Evolutionary conservation across 2,888 invertebrate genomes (phyloP).

Genomic region (Drosophila stalkeri): DNA sequence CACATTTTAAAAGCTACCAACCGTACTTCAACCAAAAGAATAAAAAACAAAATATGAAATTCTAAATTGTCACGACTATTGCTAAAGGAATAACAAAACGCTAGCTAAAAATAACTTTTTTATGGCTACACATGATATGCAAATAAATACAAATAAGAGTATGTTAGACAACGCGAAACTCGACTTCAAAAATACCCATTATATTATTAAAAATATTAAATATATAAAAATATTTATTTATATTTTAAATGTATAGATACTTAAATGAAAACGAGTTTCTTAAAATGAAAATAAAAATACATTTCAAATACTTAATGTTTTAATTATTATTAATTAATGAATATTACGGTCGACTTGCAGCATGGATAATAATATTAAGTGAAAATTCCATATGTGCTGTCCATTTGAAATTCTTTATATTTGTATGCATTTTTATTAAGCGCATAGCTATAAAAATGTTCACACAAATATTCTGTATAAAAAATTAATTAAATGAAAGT

Average conservation of each 20-base stretch:
- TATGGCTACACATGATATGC: slow-evolving; percentile 9
- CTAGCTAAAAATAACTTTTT: slow-evolving; percentile 13
- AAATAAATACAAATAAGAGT: slow-evolving; percentile 15
- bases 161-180: not conserved
- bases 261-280: not conserved
- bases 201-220: not conserved
- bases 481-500: slow-evolving; percentile 58
- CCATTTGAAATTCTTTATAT: not conserved
- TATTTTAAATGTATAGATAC: not conserved
- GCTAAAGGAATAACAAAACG: slow-evolving; percentile 21
- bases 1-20: slow-evolving; percentile 13
- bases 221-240: not conserved
- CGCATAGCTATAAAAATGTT: slow-evolving; percentile 9
- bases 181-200: not conserved
- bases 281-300: too few relatives aligned
- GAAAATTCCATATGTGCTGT: not conserved
- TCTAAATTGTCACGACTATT: slow-evolving; percentile 27
- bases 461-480: slow-evolving; percentile 13
- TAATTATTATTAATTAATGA: not conserved
- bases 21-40: not conserved
- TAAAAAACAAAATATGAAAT: slow-evolving; percentile 17
- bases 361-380: slow-evolving; percentile 2
- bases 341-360: not conserved
- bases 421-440: not conserved
- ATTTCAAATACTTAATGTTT: not conserved